These are phyloP conservation scores for Glomeris maerens DNA, from an alignment of 1,140 invertebrate species.

Conservation along the genomic window DNA sequence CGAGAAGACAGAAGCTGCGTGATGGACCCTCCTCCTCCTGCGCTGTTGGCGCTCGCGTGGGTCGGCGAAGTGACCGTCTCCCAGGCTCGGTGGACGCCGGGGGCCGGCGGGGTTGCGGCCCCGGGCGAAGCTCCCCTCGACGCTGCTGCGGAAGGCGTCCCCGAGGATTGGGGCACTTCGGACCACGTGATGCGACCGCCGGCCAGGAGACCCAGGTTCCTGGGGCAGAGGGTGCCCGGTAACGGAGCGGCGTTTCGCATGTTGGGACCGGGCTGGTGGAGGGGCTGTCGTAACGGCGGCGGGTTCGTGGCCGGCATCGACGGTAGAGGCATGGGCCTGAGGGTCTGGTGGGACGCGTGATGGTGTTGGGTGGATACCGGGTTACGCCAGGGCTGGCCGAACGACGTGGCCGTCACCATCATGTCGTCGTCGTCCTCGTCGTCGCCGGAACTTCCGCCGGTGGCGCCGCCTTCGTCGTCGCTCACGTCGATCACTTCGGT, in stretches of 20 bases:
- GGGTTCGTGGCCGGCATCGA: no score
- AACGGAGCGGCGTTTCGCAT: neutral
- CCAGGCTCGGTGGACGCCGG: neutral
- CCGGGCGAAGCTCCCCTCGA: neutral
- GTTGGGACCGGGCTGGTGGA: neutral
- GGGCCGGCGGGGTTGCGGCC: neutral
- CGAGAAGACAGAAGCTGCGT: neutral
- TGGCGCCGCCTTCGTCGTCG: slow-evolving; percentile 5
- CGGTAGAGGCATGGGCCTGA: neutral
- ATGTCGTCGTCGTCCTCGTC: slow-evolving; percentile 4
- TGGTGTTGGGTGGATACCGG: neutral
- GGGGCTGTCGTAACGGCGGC: neutral
- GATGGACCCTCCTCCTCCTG: neutral
- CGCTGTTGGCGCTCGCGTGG: neutral
- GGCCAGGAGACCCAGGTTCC: slow-evolving; percentile 3
- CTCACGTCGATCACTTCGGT: slow-evolving; percentile 10
- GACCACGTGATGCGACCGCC: neutral
- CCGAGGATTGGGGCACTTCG: no score
- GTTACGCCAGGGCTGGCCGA: neutral
- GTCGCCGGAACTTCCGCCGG: neutral
- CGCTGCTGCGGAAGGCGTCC: neutral
- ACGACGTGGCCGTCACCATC: neutral
- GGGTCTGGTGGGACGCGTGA: neutral
- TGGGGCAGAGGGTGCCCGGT: no score
- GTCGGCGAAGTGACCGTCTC: neutral